Evolutionary conservation across 2,113 vertebrate genomes (phyloP).

Genomic region (Gymnobelideus leadbeateri): DNA sequence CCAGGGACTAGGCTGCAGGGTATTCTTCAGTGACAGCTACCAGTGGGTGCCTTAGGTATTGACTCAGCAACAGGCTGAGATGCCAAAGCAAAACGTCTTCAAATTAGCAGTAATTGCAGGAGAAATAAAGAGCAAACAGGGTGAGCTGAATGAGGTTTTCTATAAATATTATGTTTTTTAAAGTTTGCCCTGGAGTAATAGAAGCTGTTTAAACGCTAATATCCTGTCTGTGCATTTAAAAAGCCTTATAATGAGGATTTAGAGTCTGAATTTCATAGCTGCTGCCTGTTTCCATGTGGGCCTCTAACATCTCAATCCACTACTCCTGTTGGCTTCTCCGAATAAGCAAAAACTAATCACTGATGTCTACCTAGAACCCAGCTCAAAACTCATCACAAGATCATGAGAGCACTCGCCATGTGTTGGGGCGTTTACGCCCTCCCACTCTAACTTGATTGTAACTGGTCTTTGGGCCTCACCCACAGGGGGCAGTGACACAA

Average conservation of each 20-base stretch:
- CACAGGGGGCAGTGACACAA: not conserved
- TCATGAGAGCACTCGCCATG: not conserved
- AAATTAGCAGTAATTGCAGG: conserved; percentile 74
- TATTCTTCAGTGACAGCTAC: not conserved
- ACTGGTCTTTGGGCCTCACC: not conserved
- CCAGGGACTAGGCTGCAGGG: not conserved
- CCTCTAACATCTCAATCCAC: not conserved
- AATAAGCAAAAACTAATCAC: not conserved
- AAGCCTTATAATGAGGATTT: conserved; percentile 69
- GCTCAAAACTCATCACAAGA: not conserved
- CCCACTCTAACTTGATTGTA: not conserved
- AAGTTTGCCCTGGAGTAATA: conserved; percentile 80
- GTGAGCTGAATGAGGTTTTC: conserved; percentile 69
- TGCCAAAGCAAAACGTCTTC: conserved; percentile 61
- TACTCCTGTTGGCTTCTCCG: not conserved
- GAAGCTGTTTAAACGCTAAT: conserved; percentile 72
- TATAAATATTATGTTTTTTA: conserved; percentile 81
- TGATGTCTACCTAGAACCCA: not conserved
- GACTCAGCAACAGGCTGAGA: conserved; percentile 53
- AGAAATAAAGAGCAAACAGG: conserved; percentile 69
- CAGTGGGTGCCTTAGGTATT: not conserved
- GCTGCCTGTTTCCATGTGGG: not conserved
- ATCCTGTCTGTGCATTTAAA: conserved; percentile 78
- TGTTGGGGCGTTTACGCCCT: not conserved
- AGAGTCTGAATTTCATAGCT: conserved; percentile 8